These are phyloP conservation scores for Eupithecia exiguata DNA, from an alignment of 2,888 invertebrate genomes.

Conservation along the genomic window DNA sequence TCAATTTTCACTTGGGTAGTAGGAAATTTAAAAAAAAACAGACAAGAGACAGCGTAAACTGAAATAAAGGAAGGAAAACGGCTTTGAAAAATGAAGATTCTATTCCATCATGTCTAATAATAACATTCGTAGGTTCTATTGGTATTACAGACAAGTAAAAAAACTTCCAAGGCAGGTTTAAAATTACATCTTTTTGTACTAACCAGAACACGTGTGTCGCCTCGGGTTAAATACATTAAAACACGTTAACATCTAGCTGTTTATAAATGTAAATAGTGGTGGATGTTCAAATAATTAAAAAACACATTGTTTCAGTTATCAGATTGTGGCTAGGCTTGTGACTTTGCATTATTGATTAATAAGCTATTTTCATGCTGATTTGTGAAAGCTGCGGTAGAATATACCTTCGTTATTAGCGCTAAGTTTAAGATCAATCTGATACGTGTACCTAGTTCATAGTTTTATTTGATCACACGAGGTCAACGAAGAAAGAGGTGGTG, in stretches of 20 bases:
- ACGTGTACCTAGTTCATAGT: no score
- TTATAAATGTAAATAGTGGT: no score
- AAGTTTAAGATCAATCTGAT: no score
- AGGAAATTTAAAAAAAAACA: background rate
- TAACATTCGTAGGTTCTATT: background rate
- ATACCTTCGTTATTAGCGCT: background rate
- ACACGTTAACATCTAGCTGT: background rate
- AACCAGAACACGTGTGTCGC: background rate
- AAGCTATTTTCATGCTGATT: background rate
- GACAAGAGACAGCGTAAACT: background rate
- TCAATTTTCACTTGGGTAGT: background rate
- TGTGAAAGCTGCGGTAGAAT: background rate
- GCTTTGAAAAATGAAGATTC: background rate
- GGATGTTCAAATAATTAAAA: no score
- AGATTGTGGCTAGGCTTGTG: background rate
- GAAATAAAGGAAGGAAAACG: background rate
- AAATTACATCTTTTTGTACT: background rate
- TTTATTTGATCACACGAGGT: no score
- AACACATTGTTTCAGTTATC: slow-evolving; percentile 1
- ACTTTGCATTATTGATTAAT: background rate
- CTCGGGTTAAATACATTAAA: background rate
- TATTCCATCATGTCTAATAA: background rate
- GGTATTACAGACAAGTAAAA: background rate
- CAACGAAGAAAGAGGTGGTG: no score
- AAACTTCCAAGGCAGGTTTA: background rate